Conservation (phyloP, 1,140 invertebrate genomes). For the Rhopalosiphum maidis region DNA sequence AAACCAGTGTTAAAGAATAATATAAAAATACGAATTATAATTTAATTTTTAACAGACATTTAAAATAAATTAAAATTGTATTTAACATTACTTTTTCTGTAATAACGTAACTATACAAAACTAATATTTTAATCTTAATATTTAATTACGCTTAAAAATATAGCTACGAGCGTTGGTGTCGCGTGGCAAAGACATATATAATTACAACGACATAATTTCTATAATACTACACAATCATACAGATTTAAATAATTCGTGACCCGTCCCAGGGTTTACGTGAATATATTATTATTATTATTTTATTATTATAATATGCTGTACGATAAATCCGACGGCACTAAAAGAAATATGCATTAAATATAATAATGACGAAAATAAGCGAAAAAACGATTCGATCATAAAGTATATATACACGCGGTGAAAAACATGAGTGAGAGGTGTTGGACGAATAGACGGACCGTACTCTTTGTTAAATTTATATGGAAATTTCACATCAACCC, state of each 20-base stretch:
- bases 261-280: background rate
- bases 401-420: background rate
- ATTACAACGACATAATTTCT: background rate
- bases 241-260: background rate
- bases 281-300: constrained; percentile 23
- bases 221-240: background rate
- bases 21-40: background rate
- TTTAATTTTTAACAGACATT: background rate
- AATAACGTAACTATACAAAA: background rate
- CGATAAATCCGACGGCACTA: background rate
- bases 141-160: background rate
- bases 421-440: too few relatives aligned
- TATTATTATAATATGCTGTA: constrained; percentile 17
- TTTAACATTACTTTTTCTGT: background rate
- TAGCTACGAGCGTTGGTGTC: background rate
- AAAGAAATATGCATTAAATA: constrained; percentile 42
- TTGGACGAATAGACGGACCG: background rate
- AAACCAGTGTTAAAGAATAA: background rate
- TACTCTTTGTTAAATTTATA: constrained; percentile 49
- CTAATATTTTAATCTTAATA: background rate
- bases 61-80: background rate
- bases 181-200: background rate
- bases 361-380: constrained; percentile 30
- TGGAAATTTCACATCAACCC: constrained; percentile 47
- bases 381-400: constrained; percentile 37